phyloP scores from a whole-genome alignment of 2,888 invertebrate genomes.

The Iselma pallidipennis region DNA sequence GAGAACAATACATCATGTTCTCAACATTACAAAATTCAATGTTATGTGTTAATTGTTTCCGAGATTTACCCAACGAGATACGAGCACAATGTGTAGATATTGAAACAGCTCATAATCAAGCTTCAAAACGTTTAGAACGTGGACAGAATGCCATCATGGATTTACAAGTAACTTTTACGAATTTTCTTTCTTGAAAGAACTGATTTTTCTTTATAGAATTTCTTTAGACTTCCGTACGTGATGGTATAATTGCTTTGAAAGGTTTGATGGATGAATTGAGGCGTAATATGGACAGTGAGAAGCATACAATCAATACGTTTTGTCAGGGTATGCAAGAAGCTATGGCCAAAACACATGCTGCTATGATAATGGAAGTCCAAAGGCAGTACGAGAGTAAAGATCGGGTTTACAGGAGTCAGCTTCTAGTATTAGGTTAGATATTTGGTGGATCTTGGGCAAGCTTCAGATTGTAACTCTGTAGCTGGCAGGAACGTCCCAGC shows the following conservation, averaged over 20 bases:
- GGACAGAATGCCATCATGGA: conserved; percentile 58
- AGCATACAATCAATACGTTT: conserved; percentile 67
- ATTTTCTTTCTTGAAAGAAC: background rate
- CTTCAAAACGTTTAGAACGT: conserved; percentile 70
- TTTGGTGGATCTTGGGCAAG: too few species aligned
- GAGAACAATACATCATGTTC: conserved; percentile 76
- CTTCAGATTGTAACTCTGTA: too few species aligned
- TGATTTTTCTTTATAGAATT: background rate
- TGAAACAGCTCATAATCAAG: conserved; percentile 73
- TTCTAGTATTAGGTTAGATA: conserved; percentile 47
- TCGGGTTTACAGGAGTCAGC: conserved; percentile 51
- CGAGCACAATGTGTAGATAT: conserved; percentile 73
- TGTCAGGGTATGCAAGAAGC: conserved; percentile 69
- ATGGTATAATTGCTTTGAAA: conserved; percentile 68
- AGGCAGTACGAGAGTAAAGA: conserved; percentile 63
- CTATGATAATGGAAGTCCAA: conserved; percentile 69
- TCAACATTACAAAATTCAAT: conserved; percentile 70
- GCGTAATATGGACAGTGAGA: conserved; percentile 67
- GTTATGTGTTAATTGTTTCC: conserved; percentile 76
- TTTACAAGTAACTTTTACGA: conserved; percentile 42
- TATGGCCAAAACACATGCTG: conserved; percentile 68
- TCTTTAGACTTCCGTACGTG: conserved; percentile 67
- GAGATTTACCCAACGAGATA: conserved; percentile 68
- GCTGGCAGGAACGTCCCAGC: too few species aligned
- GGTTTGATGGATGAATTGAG: conserved; percentile 69